A percentile compares a stretch with the other conserved stretches of the same genome.
Conservation (phyloP, 2,888 invertebrate species). For the Sussaba pulchella region DNA sequence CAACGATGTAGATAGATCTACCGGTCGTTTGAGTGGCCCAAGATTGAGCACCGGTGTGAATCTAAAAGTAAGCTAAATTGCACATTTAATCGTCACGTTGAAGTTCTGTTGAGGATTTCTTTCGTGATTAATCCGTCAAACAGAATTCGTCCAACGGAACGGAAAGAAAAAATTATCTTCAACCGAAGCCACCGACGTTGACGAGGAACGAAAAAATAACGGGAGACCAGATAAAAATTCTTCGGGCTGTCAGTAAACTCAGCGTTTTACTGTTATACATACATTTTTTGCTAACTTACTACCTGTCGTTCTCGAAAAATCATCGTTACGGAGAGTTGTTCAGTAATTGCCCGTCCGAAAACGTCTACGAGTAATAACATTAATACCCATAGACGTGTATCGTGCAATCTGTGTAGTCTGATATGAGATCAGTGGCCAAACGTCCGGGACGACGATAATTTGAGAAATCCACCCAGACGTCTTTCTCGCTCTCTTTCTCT, state of each 20-base stretch:
- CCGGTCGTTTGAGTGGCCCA: slow-evolving; percentile 41
- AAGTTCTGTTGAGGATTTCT: not conserved
- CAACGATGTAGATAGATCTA: slow-evolving; percentile 40
- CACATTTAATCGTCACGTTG: not conserved
- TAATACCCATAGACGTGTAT: slow-evolving; percentile 33
- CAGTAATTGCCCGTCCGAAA: slow-evolving; percentile 53
- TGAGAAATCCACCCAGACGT: not conserved
- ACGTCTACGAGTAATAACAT: slow-evolving; percentile 51
- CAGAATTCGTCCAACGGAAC: slow-evolving; percentile 43
- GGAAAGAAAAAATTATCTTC: slow-evolving; percentile 41
- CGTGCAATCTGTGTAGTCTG: slow-evolving; percentile 31
- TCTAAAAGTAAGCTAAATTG: slow-evolving; percentile 41
- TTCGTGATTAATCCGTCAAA: not conserved
- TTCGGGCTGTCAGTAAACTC: slow-evolving; percentile 72
- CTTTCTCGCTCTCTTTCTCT: not conserved
- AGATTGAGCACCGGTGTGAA: slow-evolving; percentile 47
- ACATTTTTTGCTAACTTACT: slow-evolving; percentile 73
- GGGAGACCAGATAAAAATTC: slow-evolving; percentile 60
- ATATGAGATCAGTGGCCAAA: slow-evolving; percentile 30
- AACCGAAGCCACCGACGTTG: slow-evolving; percentile 6
- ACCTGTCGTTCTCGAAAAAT: slow-evolving; percentile 69
- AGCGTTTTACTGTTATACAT: slow-evolving; percentile 72
- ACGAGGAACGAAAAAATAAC: slow-evolving; percentile 32
- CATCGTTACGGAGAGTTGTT: slow-evolving; percentile 69
- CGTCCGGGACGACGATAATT: slow-evolving; percentile 12